phyloP scores from a whole-genome alignment of 2,797 vertebrate species.

The Rallus crepitans region DNA sequence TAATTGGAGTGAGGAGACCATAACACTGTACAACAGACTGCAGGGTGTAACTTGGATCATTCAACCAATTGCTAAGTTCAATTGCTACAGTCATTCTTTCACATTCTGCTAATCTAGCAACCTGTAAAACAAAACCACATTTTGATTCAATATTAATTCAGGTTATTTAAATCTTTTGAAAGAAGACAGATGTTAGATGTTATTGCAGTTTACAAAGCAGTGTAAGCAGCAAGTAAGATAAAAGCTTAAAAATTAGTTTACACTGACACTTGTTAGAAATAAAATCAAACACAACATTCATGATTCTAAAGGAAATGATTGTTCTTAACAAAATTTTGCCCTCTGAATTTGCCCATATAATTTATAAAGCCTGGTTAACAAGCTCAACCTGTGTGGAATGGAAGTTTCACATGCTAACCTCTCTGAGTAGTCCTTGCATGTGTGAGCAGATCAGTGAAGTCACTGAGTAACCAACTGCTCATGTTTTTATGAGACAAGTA shows the following conservation, averaged over 20 bases:
- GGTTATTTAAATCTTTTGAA: neutral
- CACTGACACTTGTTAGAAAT: neutral
- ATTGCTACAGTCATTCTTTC: constrained; percentile 88
- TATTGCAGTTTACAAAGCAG: neutral
- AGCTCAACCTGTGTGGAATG: neutral
- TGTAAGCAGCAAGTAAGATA: neutral
- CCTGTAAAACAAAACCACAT: constrained; percentile 75
- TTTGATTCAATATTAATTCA: neutral
- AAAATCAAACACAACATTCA: neutral
- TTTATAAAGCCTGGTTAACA: neutral
- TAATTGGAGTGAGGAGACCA: constrained; percentile 88
- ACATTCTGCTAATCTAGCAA: constrained; percentile 89
- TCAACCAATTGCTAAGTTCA: constrained; percentile 88
- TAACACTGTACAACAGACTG: constrained; percentile 92
- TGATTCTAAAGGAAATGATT: neutral
- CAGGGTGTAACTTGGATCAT: constrained; percentile 81
- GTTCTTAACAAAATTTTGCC: neutral
- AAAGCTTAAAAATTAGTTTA: neutral
- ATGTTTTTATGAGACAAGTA: neutral
- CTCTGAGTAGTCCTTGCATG: neutral
- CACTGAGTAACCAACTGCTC: neutral
- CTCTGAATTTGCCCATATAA: neutral
- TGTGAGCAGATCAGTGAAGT: neutral
- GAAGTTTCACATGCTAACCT: neutral
- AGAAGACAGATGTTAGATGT: neutral